Base-by-base conservation (phyloP, 2,113 vertebrate species). In the Galbula dea region DNA sequence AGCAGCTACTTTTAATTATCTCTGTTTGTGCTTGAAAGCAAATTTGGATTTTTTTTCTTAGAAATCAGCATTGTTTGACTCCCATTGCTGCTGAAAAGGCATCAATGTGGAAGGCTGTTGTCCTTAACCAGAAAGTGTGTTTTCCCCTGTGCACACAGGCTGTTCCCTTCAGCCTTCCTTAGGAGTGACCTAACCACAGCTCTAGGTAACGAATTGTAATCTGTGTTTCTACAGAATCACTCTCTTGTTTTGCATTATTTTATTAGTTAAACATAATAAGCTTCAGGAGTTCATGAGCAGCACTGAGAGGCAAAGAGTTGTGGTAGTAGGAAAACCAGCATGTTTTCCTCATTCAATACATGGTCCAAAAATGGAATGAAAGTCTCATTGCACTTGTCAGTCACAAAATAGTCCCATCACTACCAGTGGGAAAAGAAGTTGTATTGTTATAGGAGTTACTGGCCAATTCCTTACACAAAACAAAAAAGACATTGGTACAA, bases 1-100 rank as follows among this genome's bases (percentile, higher is more conserved):
- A 88, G 73, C 37, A 62, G 95, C 52, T 72, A 22, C 85, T 85
- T n/a, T 95, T 94, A 97, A 97, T 96, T 96, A 95, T 86, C 86
- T 79, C 88, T 91, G 51, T 95, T 96, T 91, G 91, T 61, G 71
- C 75, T 93, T 3, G 0, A 94, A 96, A 90, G 57, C 76, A 94
- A 82, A 88, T 95, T 77, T 88, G 37, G 37, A 48, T 58, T 90
- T 88, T 77, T 86, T 76, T 93, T 37, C 89, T 80, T 86, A 83
- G 85, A 95, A 91, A 91, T 91, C 68, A 93, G 41, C 48, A 51
- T 86, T 73, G 30, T 87, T 91, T 92, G 68, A 86, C 94, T 96
- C 72, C 59, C 55, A 15, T 57, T 73, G 51, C 84, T 92, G 46
- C 17, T 86, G 81, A 88, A 92, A 88, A 94, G 45, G 48, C 87